Conservation (phyloP, 2,797 vertebrate species). For the Malurus leucopterus region DNA sequence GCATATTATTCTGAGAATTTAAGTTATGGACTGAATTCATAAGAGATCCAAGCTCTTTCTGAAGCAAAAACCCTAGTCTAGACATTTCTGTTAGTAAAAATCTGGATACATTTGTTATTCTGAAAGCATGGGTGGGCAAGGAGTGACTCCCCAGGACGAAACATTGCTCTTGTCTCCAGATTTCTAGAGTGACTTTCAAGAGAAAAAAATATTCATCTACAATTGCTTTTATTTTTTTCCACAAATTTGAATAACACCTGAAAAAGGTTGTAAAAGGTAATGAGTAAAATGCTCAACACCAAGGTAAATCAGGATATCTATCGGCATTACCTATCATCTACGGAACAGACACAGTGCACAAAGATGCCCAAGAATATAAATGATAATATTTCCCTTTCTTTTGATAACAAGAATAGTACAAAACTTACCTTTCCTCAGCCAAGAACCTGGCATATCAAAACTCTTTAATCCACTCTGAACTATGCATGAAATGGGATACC, state of each 20-base stretch:
- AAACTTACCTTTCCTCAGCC: constrained; percentile 51
- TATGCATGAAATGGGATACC: constrained; percentile 3
- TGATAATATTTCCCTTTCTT: constrained; percentile 6
- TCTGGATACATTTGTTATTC: background rate
- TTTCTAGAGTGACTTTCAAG: background rate
- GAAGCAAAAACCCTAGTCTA: rapidly evolving
- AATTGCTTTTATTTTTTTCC: background rate
- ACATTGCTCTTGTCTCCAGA: background rate
- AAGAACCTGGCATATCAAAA: constrained; percentile 59
- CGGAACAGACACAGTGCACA: background rate
- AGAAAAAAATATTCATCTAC: background rate
- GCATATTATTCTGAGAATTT: background rate
- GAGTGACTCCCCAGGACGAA: background rate
- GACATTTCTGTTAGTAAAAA: background rate
- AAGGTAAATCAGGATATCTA: constrained; percentile 4
- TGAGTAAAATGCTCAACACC: background rate
- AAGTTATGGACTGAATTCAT: background rate
- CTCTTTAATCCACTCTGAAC: constrained; percentile 32
- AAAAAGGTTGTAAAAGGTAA: background rate
- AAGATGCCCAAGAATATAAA: constrained; percentile 43
- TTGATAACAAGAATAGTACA: background rate
- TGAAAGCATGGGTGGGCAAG: background rate
- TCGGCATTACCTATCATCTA: constrained; percentile 20
- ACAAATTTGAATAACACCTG: background rate
- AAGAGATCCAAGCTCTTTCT: background rate